A percentile compares a stretch with the other conserved stretches of the same genome.
Evolutionary conservation across 2,888 invertebrate species (phyloP).

Genomic region (Cacoxenus indagator): DNA sequence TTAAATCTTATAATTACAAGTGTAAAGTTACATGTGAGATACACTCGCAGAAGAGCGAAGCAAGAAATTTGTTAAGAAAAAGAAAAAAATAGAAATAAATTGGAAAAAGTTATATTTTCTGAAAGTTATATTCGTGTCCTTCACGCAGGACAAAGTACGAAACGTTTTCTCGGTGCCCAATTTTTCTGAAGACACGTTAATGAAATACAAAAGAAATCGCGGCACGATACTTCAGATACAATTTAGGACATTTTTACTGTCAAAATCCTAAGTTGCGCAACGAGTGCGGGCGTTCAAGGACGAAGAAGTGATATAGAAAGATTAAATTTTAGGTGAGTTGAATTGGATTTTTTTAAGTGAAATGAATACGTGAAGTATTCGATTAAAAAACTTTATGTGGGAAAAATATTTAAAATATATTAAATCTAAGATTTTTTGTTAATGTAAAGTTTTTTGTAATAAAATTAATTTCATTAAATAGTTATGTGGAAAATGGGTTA

Average conservation of each 20-base stretch:
- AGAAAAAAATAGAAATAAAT: too few relatives aligned
- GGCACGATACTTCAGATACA: slow-evolving; percentile 70
- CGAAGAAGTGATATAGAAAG: slow-evolving; percentile 3
- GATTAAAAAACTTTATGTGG: too few relatives aligned
- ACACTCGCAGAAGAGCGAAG: not conserved
- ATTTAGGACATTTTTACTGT: slow-evolving; percentile 68
- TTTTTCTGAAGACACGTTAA: slow-evolving; percentile 54
- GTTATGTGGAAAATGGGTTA: too few relatives aligned
- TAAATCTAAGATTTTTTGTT: too few relatives aligned
- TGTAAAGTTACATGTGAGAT: not conserved
- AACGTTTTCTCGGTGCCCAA: not conserved
- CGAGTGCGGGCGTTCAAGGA: not conserved
- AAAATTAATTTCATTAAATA: too few relatives aligned
- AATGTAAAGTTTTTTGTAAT: too few relatives aligned
- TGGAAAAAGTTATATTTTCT: too few relatives aligned
- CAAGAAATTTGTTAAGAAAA: slow-evolving; percentile 1
- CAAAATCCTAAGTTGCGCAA: not conserved
- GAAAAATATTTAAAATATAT: too few relatives aligned
- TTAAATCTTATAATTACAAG: not conserved
- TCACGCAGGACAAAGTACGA: not conserved
- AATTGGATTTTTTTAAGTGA: slow-evolving; percentile 4
- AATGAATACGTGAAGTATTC: too few relatives aligned
- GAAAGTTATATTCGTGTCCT: too few relatives aligned
- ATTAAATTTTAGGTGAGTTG: slow-evolving; percentile 29
- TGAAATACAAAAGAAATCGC: slow-evolving; percentile 71